Base-by-base conservation (phyloP, 2,797 vertebrate genomes). In the Sebastes oblongus region DNA sequence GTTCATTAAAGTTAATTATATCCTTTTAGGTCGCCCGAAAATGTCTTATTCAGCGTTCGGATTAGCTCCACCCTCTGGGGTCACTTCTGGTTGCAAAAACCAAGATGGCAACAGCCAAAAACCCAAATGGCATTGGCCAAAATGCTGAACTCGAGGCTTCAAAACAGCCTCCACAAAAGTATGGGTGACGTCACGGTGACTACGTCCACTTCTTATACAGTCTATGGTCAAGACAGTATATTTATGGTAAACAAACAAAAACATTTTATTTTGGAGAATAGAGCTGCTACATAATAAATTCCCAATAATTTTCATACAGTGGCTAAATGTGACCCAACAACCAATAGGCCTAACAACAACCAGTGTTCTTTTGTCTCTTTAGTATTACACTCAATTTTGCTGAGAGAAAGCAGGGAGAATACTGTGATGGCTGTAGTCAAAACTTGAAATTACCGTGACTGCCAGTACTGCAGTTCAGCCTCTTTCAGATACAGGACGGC, bases 401-500 rank as follows among this genome's bases (percentile, higher is more conserved):
- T 18, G 7, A 30, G 10, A 67, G 22, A 22, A 34, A 42, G 20
- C 13, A 50, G n/a, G 3, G 5, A 20, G 1, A 16, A n/a, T 16
- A 42, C 11, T 20, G 7, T 22, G 29, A 46, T 12, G 16, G 13
- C 42, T 24, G 16, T 27, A 12, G 11, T 22, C 46, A 58, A 22
- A 73, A 46, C 36, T 29, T 65, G 3, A 20, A 76, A 50, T 88
- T 91, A 96, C 95, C 95, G 92, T 85, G 96, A 95, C 80, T 95
- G 93, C 91, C 93, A 95, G 89, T 95, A 91, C 61, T 96, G 95
- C 50, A 96, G 77, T 72, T 96, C 95, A 24, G 93, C 94, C 61
- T 96, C 96, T 91, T 96, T 96, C 61, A 96, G 84, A 74, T 93
- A 90, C 42, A 96, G 62, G 69, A 92, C 88, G 3, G 90, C 73